phyloP scores from a whole-genome alignment of 2,888 invertebrate species.

The Rhyacophila evoluta region DNA sequence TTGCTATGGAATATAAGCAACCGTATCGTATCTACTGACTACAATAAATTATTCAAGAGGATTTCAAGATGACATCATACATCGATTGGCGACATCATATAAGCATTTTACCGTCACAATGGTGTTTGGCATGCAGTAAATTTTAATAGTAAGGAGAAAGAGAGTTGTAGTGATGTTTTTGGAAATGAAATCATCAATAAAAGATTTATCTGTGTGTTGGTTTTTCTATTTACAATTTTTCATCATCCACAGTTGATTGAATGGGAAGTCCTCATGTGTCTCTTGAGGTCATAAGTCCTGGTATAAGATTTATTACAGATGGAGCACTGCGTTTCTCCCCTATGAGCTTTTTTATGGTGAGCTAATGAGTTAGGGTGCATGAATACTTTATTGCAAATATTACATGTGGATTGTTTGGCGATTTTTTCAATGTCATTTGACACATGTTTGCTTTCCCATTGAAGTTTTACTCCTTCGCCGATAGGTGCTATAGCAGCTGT shows the following conservation, averaged over 20 bases:
- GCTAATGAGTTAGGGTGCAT: slow-evolving; percentile 63
- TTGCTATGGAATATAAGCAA: neutral
- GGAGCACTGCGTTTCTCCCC: slow-evolving; percentile 63
- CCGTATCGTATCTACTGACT: neutral
- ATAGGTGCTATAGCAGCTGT: slow-evolving; percentile 29
- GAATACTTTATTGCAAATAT: slow-evolving; percentile 64
- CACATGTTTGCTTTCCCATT: slow-evolving; percentile 39
- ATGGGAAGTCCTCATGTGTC: slow-evolving; percentile 48
- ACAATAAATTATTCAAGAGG: neutral
- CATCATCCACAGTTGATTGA: neutral
- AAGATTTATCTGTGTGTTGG: neutral
- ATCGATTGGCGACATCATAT: neutral
- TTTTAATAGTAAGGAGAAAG: slow-evolving; percentile 3
- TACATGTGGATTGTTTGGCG: slow-evolving; percentile 56
- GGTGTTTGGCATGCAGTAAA: slow-evolving; percentile 1
- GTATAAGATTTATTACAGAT: slow-evolving; percentile 57
- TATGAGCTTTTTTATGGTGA: slow-evolving; percentile 64
- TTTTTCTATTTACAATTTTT: neutral
- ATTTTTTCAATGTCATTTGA: slow-evolving; percentile 34
- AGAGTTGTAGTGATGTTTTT: slow-evolving; percentile 6
- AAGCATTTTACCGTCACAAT: neutral
- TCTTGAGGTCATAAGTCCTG: slow-evolving; percentile 43
- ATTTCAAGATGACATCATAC: neutral
- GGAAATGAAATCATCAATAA: slow-evolving; percentile 14
- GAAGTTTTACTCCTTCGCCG: slow-evolving; percentile 36